Conservation (phyloP, 2,888 invertebrate genomes). For the Diarsia brunnea region DNA sequence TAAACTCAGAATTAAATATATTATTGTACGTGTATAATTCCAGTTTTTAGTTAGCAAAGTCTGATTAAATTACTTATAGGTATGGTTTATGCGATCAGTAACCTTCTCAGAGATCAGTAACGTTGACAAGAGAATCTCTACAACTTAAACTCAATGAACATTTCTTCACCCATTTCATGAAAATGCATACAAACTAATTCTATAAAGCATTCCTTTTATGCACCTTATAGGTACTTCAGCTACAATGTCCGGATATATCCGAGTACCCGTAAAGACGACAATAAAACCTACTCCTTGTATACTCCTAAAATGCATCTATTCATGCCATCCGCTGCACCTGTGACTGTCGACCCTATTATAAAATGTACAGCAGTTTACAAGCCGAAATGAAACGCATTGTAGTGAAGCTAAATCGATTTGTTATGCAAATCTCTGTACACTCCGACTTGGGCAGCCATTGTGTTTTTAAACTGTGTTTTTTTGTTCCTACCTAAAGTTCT, state of each 20-base stretch:
- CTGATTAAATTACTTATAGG: not conserved
- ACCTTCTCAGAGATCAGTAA: not conserved
- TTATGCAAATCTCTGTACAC: constrained; percentile 38
- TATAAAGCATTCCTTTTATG: not conserved
- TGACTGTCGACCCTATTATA: not conserved
- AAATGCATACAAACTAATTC: not conserved
- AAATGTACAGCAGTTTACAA: constrained; percentile 10
- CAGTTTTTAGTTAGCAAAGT: not conserved
- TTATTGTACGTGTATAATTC: too few relatives aligned
- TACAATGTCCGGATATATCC: constrained; percentile 24
- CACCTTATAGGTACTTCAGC: not conserved
- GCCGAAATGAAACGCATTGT: constrained; percentile 10
- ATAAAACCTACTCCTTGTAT: not conserved
- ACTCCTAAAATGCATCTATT: constrained; percentile 14
- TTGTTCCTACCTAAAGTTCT: not conserved
- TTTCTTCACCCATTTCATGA: not conserved
- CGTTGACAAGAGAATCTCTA: not conserved
- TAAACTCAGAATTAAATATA: not conserved
- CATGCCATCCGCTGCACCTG: constrained; percentile 20
- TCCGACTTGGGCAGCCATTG: constrained; percentile 21
- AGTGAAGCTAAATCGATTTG: constrained; percentile 25
- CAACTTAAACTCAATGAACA: not conserved
- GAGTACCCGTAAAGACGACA: constrained; percentile 9
- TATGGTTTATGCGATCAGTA: not conserved
- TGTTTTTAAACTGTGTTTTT: constrained; percentile 7